Conservation (phyloP, 2,113 vertebrate genomes). For the Sceloporus undulatus region DNA sequence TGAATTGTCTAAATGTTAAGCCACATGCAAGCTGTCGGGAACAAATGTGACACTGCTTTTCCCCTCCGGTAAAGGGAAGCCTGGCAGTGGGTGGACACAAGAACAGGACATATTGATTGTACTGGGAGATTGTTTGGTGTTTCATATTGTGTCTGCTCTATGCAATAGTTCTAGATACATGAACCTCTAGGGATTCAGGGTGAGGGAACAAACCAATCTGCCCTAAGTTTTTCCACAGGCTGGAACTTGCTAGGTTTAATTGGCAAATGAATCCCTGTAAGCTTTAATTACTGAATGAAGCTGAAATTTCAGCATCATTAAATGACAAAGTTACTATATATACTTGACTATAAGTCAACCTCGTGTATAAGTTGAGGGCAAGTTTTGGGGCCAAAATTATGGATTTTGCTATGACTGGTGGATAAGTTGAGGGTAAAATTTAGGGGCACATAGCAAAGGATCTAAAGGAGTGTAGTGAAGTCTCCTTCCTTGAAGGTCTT, state of each 20-base stretch:
- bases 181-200: no score
- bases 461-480: no score
- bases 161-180: neutral
- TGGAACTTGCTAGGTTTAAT: neutral
- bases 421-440: no score
- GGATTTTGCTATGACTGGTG: no score
- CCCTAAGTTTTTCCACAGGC: neutral
- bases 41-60: slow-evolving; percentile 17
- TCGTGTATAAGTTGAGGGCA: no score
- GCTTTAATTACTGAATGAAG: slow-evolving; percentile 3
- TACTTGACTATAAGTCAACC: no score
- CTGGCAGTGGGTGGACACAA: accelerated
- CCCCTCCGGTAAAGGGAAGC: slow-evolving; percentile 33
- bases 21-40: slow-evolving; percentile 39
- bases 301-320: neutral
- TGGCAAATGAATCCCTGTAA: neutral
- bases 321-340: neutral
- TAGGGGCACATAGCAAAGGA: no score
- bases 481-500: no score
- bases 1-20: slow-evolving; percentile 56
- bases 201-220: neutral
- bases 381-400: no score
- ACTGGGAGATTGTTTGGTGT: neutral
- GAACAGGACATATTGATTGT: neutral
- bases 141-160: no score